Evolutionary conservation across 2,113 vertebrate genomes (phyloP).

Genomic region (Arvicanthis niloticus): DNA sequence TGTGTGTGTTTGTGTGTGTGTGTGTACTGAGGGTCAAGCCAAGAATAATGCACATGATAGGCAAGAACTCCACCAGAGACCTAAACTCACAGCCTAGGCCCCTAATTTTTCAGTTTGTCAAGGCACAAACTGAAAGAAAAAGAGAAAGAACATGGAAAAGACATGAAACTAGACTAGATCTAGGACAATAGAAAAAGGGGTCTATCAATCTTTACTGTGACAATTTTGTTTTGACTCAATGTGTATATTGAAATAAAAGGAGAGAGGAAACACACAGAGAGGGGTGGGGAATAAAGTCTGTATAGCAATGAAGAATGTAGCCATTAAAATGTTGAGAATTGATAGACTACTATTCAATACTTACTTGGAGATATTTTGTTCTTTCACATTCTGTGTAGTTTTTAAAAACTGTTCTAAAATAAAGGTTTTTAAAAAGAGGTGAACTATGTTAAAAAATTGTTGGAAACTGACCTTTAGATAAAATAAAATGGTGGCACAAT

Average conservation of each 20-base stretch:
- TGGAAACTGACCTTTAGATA: background rate
- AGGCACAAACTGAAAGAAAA: background rate
- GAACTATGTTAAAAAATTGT: background rate
- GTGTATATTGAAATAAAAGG: background rate
- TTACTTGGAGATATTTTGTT: background rate
- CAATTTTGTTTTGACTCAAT: background rate
- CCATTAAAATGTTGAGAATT: background rate
- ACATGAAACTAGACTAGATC: background rate
- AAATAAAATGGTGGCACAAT: background rate
- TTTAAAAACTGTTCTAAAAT: constrained; percentile 19
- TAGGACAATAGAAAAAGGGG: background rate
- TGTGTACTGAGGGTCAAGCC: background rate
- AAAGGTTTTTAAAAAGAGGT: background rate
- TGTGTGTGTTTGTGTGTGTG: background rate
- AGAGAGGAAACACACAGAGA: background rate
- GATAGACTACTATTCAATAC: background rate
- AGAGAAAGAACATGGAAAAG: background rate
- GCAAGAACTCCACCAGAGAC: background rate
- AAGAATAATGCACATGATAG: no score
- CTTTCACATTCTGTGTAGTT: background rate
- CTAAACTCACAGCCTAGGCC: no score
- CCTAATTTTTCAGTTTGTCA: background rate
- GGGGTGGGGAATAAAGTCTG: background rate
- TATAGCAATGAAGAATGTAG: background rate
- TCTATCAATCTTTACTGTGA: background rate